Evolutionary conservation across 2,888 invertebrate species (phyloP).

Genomic region (Muschampia staudingeri): DNA sequence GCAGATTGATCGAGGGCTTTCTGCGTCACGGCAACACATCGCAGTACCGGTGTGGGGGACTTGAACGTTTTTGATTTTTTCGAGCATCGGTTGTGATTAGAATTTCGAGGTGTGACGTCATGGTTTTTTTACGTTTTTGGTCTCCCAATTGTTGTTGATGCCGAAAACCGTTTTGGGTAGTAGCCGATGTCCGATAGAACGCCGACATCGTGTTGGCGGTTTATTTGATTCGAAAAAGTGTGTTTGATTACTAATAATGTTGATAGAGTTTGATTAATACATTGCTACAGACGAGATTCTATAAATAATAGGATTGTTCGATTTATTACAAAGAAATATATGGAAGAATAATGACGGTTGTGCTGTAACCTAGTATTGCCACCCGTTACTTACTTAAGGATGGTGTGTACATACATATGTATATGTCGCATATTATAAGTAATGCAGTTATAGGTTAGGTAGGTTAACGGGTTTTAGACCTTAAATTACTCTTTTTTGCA

Average conservation of each 20-base stretch:
- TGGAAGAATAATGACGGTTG: too few relatives aligned
- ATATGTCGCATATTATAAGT: not conserved
- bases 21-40: constrained; percentile 84
- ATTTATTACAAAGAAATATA: too few relatives aligned
- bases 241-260: not conserved
- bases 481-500: too few relatives aligned
- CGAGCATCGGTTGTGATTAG: constrained; percentile 75
- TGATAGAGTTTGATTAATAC: too few relatives aligned
- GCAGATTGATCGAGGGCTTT: constrained; percentile 85
- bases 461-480: too few relatives aligned
- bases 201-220: not conserved
- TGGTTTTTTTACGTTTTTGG: constrained; percentile 70
- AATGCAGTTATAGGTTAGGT: not conserved
- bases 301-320: too few relatives aligned
- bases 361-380: too few relatives aligned
- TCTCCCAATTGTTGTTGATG: constrained; percentile 3
- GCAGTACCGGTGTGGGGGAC: constrained; percentile 75
- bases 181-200: not conserved
- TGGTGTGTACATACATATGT: too few relatives aligned
- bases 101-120: constrained; percentile 74
- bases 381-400: too few relatives aligned
- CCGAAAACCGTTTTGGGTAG: not conserved
- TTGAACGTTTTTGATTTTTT: constrained; percentile 78
- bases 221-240: too few relatives aligned
- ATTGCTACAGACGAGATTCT: too few relatives aligned